Percentiles rank a stretch among this genome's conserved stretches.
Evolutionary conservation across 2,797 vertebrate species (phyloP).

Genomic region (Danio albolineatus): DNA sequence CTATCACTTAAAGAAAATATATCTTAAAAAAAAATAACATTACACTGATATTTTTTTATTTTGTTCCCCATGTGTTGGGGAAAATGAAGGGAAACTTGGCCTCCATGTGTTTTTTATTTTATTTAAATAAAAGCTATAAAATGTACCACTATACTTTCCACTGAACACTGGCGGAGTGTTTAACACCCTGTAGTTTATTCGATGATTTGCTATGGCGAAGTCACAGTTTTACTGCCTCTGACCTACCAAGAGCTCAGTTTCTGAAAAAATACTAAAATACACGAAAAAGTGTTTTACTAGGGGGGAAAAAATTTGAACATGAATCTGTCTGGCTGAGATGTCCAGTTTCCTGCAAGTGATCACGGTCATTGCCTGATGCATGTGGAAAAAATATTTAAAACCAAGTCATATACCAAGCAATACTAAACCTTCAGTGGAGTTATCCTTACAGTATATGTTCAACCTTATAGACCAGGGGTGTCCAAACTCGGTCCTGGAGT

Average conservation of each 20-base stretch:
- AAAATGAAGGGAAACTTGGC: constrained; percentile 73
- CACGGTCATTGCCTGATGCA: background rate
- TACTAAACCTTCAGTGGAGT: background rate
- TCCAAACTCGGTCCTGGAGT: too few relatives aligned
- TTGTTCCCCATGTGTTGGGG: constrained; percentile 64
- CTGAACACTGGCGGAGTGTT: constrained; percentile 27
- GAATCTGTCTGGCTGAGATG: background rate
- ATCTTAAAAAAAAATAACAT: constrained; percentile 62
- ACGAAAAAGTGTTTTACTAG: constrained; percentile 13
- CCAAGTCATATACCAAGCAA: background rate
- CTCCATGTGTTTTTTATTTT: constrained; percentile 43
- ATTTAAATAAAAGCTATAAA: constrained; percentile 63
- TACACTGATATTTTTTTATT: constrained; percentile 72
- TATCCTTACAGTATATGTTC: background rate
- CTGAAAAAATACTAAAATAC: constrained; percentile 18
- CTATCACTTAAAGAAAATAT: constrained; percentile 51
- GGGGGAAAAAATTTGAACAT: constrained; percentile 7
- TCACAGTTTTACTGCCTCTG: constrained; percentile 39
- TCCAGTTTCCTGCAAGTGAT: background rate
- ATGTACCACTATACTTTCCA: constrained; percentile 54
- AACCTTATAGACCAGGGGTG: background rate
- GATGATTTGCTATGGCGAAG: constrained; percentile 27
- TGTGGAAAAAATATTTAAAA: background rate
- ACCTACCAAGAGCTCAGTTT: constrained; percentile 16
- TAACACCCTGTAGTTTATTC: constrained; percentile 18